Evolutionary conservation across 1,140 invertebrate genomes (phyloP).

Genomic region (Triops cancriformis): DNA sequence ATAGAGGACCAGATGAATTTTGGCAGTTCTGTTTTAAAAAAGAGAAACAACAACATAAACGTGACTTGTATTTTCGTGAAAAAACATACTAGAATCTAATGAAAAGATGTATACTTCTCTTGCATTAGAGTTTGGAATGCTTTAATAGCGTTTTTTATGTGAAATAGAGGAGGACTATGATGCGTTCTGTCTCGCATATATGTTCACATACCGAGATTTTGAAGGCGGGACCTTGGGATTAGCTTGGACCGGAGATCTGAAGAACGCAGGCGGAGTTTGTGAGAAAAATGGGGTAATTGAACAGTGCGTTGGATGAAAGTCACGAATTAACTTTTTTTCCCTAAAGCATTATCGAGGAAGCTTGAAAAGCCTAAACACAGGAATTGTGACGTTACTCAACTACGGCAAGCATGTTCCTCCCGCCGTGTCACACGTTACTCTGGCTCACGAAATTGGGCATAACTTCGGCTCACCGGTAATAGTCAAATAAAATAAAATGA

Average conservation of each 20-base stretch:
- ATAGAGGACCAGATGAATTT: no score
- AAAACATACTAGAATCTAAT: no score
- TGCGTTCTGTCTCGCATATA: slow-evolving; percentile 95
- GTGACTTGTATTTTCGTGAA: no score
- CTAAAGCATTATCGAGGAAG: slow-evolving; percentile 84
- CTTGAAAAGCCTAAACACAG: slow-evolving; percentile 93
- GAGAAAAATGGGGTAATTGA: slow-evolving; percentile 80
- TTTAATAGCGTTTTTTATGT: background rate
- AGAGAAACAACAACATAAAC: no score
- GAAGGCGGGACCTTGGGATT: slow-evolving; percentile 95
- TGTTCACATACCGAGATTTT: slow-evolving; percentile 98
- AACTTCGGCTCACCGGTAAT: slow-evolving; percentile 95
- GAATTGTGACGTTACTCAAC: slow-evolving; percentile 94
- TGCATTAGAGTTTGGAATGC: no score
- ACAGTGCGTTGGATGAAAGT: background rate
- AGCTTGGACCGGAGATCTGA: slow-evolving; percentile 92
- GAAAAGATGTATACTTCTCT: no score
- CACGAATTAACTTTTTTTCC: slow-evolving; percentile 35
- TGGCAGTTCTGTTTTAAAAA: no score
- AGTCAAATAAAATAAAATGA: slow-evolving; percentile 28
- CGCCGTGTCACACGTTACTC: slow-evolving; percentile 94
- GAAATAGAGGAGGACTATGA: slow-evolving; percentile 87
- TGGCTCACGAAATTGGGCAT: slow-evolving; percentile 98
- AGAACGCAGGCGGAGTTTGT: slow-evolving; percentile 88
- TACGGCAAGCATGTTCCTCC: slow-evolving; percentile 98